These are phyloP conservation scores for Echinops telfairi DNA, from an alignment of 2,113 vertebrate genomes.

Conservation along the genomic window DNA sequence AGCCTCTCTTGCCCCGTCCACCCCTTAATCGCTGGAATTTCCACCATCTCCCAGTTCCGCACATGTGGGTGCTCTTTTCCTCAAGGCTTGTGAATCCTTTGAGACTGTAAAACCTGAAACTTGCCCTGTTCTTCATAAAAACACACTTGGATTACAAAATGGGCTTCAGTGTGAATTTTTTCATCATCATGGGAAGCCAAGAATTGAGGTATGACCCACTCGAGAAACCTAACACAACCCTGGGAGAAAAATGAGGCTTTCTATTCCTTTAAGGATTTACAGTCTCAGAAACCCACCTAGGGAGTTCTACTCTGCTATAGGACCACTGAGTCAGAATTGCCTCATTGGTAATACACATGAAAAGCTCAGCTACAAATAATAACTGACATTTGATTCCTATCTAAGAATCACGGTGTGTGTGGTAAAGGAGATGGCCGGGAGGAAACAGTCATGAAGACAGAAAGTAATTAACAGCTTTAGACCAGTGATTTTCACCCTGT, in stretches of 20 bases:
- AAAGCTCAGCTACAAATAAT: not conserved
- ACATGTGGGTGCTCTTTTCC: not conserved
- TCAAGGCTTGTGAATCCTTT: not conserved
- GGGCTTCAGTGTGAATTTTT: no score
- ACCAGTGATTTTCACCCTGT: not conserved
- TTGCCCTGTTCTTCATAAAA: no score
- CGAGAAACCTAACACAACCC: no score
- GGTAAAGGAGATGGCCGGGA: not conserved
- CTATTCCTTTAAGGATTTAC: not conserved
- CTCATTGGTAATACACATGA: not conserved
- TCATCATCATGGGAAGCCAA: no score
- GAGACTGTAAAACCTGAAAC: not conserved
- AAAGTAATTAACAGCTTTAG: constrained; percentile 14
- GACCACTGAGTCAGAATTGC: not conserved
- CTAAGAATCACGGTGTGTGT: not conserved
- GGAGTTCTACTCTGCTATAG: no score
- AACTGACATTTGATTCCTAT: constrained; percentile 19
- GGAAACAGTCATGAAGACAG: constrained; percentile 26
- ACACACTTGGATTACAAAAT: not conserved
- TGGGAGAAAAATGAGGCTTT: not conserved
- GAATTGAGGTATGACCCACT: no score
- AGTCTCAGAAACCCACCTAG: not conserved
- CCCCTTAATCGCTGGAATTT: no score
- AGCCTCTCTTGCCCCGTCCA: no score
- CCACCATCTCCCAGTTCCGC: no score